Base-by-base conservation (phyloP, 2,113 vertebrate species). In the Phaetusa simplex region DNA sequence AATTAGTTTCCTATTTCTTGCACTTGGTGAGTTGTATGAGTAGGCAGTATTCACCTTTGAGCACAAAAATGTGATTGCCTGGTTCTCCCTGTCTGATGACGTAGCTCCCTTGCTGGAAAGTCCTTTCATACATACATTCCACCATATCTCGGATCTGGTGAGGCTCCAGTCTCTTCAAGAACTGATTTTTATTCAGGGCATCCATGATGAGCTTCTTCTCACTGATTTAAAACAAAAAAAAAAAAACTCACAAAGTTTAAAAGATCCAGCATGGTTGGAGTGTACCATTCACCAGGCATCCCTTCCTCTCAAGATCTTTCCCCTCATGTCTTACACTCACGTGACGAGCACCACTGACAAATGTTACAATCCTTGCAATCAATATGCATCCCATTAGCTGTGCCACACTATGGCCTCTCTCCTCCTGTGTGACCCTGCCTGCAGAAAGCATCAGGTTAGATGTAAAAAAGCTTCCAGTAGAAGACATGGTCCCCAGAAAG, bases 51-150 rank as follows among this genome's bases (percentile, higher is more conserved):
- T 85, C 94, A 99, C 99, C 99, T 98, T 99, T 99, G 95, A 99
- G 98, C 42, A 99, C 98, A 88, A 99, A 99, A 85, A 99, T 98
- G 85, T 99, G 99, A 89, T 98, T 99, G 29, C 99, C 99, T 0
- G 98, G 98, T 82, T 99, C 99, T 26, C 99, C 99, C 96, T 99
- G 99, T 83, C 98, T 98, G 97, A 99, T 98, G 67, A 99, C 97
- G 26, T 98, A 99, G 65, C 99, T 99, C 16, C 98, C 99, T 88
- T 99, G 98, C 95, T 98, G 98, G 94, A 99, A 99, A 16, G 97
- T 99, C 90, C 99, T 98, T 89, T 99, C 99, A 5, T 99, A 99
- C 99, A 99, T 99, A 50, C 99, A 99, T 96, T 99, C 99, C 92
- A 99, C 99, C 98, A 99, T 99, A 97, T 99, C 99, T 95, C 96